Evolutionary conservation across 2,113 vertebrate species (phyloP).

Genomic region (Podilymbus podiceps): DNA sequence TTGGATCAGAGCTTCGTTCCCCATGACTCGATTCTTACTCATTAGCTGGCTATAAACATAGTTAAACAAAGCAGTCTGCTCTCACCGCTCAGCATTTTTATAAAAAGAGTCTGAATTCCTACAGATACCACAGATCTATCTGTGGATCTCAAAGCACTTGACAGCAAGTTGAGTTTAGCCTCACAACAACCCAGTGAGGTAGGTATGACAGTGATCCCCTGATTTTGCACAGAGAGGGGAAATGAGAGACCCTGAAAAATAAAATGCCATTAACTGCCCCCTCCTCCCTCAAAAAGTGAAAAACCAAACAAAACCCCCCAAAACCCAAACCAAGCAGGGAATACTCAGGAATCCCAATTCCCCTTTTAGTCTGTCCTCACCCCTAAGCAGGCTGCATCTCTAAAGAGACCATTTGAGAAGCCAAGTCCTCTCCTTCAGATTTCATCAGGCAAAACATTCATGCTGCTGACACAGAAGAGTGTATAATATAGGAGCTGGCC

Average conservation of each 20-base stretch:
- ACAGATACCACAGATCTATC: not conserved
- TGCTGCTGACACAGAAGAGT: not conserved
- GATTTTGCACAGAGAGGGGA: not conserved
- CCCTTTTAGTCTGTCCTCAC: not conserved
- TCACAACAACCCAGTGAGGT: slow-evolving; percentile 8
- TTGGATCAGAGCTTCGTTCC: not conserved
- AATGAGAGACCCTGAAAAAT: not conserved
- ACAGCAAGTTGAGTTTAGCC: not conserved
- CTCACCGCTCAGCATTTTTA: not conserved
- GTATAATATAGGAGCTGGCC: not conserved
- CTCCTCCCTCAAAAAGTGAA: too few species aligned
- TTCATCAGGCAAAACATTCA: not conserved
- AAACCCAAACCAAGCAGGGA: not conserved
- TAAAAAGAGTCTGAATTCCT: not conserved
- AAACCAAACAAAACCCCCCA: too few species aligned
- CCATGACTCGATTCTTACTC: slow-evolving; percentile 44
- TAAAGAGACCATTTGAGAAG: not conserved
- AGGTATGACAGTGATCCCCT: not conserved
- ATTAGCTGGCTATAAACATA: slow-evolving; percentile 38
- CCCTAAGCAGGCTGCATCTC: not conserved
- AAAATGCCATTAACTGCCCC: not conserved
- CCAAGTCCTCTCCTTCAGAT: not conserved
- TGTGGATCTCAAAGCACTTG: not conserved
- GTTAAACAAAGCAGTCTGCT: slow-evolving; percentile 17
- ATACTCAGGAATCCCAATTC: not conserved